These are phyloP conservation scores for Phengaris arion DNA, from an alignment of 2,888 invertebrate species.

Conservation along the genomic window DNA sequence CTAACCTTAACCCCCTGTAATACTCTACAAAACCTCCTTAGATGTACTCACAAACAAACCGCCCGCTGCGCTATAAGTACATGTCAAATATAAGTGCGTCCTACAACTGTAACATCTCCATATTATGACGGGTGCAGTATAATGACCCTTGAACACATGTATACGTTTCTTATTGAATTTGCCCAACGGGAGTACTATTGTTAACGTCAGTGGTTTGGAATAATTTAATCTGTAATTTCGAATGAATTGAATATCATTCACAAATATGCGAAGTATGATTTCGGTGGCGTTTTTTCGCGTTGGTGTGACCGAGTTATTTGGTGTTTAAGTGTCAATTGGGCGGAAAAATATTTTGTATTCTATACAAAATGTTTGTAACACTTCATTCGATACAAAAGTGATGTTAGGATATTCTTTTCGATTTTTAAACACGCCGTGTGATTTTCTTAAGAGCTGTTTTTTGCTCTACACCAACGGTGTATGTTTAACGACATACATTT, in stretches of 20 bases:
- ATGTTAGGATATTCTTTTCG: too few species aligned
- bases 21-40: neutral
- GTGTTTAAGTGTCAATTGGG: neutral
- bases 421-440: too few species aligned
- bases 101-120: constrained; percentile 51
- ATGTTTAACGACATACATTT: too few species aligned
- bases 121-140: constrained; percentile 62
- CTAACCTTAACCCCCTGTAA: neutral
- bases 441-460: too few species aligned
- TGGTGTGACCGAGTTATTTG: neutral
- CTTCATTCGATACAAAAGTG: too few species aligned
- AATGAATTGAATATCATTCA: too few species aligned
- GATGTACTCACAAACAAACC: constrained; percentile 30
- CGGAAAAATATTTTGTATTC: neutral
- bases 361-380: too few species aligned
- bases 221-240: constrained; percentile 16
- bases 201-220: constrained; percentile 30
- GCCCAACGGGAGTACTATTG: constrained; percentile 61
- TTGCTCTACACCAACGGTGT: too few species aligned
- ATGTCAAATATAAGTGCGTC: constrained; percentile 61
- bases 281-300: neutral
- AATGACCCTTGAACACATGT: constrained; percentile 71
- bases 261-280: too few species aligned
- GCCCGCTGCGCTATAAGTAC: constrained; percentile 50
- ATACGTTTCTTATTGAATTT: constrained; percentile 69